Evolutionary conservation across 2,797 vertebrate genomes (phyloP).

Genomic region (Selene dorsalis): DNA sequence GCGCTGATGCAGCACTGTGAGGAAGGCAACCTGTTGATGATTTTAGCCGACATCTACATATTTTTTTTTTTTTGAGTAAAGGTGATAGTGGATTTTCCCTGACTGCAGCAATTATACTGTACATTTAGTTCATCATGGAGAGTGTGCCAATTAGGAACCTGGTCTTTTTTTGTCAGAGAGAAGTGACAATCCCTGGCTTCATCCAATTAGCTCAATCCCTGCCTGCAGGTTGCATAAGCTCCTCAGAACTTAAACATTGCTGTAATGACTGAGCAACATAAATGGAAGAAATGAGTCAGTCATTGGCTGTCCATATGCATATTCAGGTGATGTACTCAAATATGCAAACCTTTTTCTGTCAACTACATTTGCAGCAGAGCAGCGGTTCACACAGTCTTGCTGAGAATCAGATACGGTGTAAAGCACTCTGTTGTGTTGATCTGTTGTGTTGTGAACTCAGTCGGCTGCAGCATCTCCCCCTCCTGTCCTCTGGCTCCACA

Average conservation of each 20-base stretch:
- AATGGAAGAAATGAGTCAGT: background rate
- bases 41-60: slow-evolving; percentile 22
- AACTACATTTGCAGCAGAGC: background rate
- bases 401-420: background rate
- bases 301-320: too few species aligned
- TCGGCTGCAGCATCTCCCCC: too few species aligned
- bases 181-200: too few species aligned
- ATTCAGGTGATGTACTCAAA: background rate
- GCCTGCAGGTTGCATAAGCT: slow-evolving; percentile 46
- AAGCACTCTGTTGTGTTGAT: background rate
- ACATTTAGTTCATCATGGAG: background rate
- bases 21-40: slow-evolving; percentile 38
- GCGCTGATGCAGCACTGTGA: slow-evolving; percentile 52
- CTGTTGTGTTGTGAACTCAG: too few species aligned
- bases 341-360: background rate
- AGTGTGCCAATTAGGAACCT: too few species aligned
- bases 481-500: too few species aligned
- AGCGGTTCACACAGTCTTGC: background rate
- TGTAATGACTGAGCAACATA: slow-evolving; percentile 42
- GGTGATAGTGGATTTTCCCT: slow-evolving; percentile 1
- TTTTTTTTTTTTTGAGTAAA: background rate
- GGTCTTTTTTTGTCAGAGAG: too few species aligned
- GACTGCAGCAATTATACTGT: slow-evolving; percentile 6
- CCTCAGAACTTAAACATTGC: slow-evolving; percentile 28
- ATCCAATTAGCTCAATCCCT: slow-evolving; percentile 74